Base-by-base conservation (phyloP, 2,888 invertebrate genomes). In the Lochmaea crataegi region DNA sequence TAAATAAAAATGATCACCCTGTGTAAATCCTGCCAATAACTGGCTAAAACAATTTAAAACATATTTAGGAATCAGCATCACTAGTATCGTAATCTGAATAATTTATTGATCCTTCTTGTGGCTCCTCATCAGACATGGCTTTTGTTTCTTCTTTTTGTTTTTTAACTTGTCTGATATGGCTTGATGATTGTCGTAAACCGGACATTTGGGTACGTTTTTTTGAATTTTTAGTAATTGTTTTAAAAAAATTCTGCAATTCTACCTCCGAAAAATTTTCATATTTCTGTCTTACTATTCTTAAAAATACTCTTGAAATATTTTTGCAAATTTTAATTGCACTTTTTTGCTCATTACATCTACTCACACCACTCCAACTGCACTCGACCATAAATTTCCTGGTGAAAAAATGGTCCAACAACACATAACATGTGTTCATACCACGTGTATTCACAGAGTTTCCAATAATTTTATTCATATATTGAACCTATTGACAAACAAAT, bases 361-460 rank as follows among this genome's bases (percentile, higher is more conserved):
- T 42, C 12, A 42, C 12, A 42, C 11, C 42, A 42, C 42, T 11
- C 42, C 42, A 42, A 42, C 42, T 42, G 42, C 42, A 42, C 10
- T 42, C 12, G 9, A 42, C 42, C 42, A 42, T 42, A 42, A 42
- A 42, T 42, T 42, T 42, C 12, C 42, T 42, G 42, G 9, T 42
- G 42, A 42, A 42, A 11, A 42, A 42, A 42, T 42, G 42, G 42
- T 42, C 12, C 42, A 42, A 42, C 42, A 42, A 42, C 42, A 42
- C 42, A 42, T 42, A 42, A 42, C 42, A 42, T 42, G 42, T 42
- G 7, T 11, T 42, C 42, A 42, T 42, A 42, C 42, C 48, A 48
- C 48, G 48, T n/a, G n/a, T 48, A 48, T 48, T n/a, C 48, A n/a
- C n/a, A n/a, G 48, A 48, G n/a, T 48, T 48, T 48, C 48, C 48